phyloP scores from a whole-genome alignment of 2,888 invertebrate genomes.

The Arenicola marina region DNA sequence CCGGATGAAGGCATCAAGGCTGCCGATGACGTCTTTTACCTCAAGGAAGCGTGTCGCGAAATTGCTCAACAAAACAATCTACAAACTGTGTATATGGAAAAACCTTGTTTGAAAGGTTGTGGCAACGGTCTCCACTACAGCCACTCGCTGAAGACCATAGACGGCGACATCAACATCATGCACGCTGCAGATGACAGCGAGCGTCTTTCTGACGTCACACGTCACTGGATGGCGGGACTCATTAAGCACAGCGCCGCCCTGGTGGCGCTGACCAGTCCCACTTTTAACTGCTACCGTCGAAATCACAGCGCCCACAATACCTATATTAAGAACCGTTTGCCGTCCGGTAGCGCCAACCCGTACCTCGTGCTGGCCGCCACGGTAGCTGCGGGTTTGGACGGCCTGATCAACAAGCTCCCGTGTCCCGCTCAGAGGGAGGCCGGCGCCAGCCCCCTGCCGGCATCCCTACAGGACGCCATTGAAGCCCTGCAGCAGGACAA shows the following conservation, averaged over 20 bases:
- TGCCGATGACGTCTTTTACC: conserved; percentile 25
- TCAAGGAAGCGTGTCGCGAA: conserved; percentile 18
- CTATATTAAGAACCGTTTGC: conserved; percentile 31
- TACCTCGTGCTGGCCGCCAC: conserved; percentile 32
- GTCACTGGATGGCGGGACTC: conserved; percentile 34
- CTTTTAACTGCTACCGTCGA: conserved; percentile 35
- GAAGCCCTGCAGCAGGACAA: no score
- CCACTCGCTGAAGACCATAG: conserved; percentile 31
- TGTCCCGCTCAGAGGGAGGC: no score
- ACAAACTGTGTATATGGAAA: conserved; percentile 31
- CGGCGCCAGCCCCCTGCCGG: no score
- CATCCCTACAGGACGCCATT: no score
- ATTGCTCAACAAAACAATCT: conserved; percentile 8
- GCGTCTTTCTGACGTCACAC: conserved; percentile 15
- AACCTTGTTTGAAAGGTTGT: conserved; percentile 4
- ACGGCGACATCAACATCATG: conserved; percentile 18
- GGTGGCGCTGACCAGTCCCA: conserved; percentile 31
- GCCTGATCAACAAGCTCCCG: conserved; percentile 20
- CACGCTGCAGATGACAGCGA: conserved; percentile 10
- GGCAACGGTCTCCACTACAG: conserved; percentile 32
- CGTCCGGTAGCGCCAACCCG: conserved; percentile 25
- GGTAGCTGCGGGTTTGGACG: conserved; percentile 33
- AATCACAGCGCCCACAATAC: conserved; percentile 2
- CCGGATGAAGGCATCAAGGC: conserved; percentile 23
- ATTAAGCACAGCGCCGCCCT: conserved; percentile 30